These are phyloP conservation scores for Limonius californicus DNA, from an alignment of 1,140 invertebrate species.

Conservation along the genomic window DNA sequence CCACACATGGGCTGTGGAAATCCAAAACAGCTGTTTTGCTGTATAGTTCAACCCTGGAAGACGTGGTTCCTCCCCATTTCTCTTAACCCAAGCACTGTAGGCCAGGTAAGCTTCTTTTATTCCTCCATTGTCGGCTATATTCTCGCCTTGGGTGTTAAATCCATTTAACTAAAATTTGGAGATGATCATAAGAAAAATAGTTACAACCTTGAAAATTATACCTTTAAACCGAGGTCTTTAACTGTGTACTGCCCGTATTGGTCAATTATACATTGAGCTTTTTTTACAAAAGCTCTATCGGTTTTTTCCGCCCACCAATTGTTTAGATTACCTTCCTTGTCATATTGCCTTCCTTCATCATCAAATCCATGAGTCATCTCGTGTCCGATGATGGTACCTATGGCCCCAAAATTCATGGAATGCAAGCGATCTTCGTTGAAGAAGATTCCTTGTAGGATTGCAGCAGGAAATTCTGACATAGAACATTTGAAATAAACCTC, in stretches of 20 bases:
- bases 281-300: constrained; percentile 61
- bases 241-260: constrained; percentile 68
- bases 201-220: background rate
- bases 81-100: constrained; percentile 51
- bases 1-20: constrained; percentile 53
- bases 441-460: constrained; percentile 84
- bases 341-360: constrained; percentile 64
- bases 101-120: too few species aligned
- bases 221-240: constrained; percentile 49
- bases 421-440: constrained; percentile 78
- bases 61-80: constrained; percentile 42
- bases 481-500: too few species aligned
- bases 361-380: constrained; percentile 70
- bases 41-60: constrained; percentile 63
- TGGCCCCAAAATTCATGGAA: constrained; percentile 76
- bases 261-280: constrained; percentile 73
- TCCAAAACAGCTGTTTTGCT: constrained; percentile 55
- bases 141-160: constrained; percentile 59
- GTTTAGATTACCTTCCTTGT: constrained; percentile 66
- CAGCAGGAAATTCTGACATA: background rate
- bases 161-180: constrained; percentile 41
- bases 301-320: constrained; percentile 76
- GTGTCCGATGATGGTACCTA: constrained; percentile 67
- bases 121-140: constrained; percentile 65
- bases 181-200: too few species aligned